Base-by-base conservation (phyloP, 2,888 invertebrate species). In the Drosophila pegasa region DNA sequence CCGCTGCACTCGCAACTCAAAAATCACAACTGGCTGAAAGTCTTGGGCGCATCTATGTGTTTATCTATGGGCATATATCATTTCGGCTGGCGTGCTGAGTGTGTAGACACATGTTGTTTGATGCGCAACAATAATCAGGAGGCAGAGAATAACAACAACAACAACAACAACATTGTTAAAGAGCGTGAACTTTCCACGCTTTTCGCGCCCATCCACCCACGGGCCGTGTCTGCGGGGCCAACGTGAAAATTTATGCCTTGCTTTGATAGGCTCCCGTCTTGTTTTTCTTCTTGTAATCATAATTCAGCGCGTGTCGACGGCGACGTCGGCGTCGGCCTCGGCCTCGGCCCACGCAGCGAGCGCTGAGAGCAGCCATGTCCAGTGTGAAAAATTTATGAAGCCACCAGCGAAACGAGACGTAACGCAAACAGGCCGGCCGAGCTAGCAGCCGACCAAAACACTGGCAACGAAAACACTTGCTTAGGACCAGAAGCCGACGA, bases 281-380 rank as follows among this genome's bases (percentile, higher is more conserved):
- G 45, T 68, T 67, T 40, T 55, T 48, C 71, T 52, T 71, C 69
- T 58, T 75, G 78, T 74, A 83, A 86, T 84, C 81, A 81, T 87
- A 87, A 87, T 77, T 83, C 77, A 87, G 58, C 61, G 76, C 79
- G 72, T 84, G 79, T 79, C 76, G 69, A 73, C 83, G 71, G 16
- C 62, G 55, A 25, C 52, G 29, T 29, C 62, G 51, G 20, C 60
- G 38, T 41, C 51, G 27, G 31, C 57, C 60, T 35, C 27, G 59
- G 7, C 50, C 63, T 31, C 51, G 33, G 38, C 68, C 80, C 80
- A 85, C 82, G 78, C 75, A 67, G 66, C 65, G 57, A 22, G 22
- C 8, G 18, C 5, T 29, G 38, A 63, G 31, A 60, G 61, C 55
- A 66, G 68, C 0, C 71, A 60, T 79, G 81, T 80, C 71, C 80